These are phyloP conservation scores for Hyposoter dolosus DNA, from an alignment of 2,888 invertebrate species.

Conservation along the genomic window DNA sequence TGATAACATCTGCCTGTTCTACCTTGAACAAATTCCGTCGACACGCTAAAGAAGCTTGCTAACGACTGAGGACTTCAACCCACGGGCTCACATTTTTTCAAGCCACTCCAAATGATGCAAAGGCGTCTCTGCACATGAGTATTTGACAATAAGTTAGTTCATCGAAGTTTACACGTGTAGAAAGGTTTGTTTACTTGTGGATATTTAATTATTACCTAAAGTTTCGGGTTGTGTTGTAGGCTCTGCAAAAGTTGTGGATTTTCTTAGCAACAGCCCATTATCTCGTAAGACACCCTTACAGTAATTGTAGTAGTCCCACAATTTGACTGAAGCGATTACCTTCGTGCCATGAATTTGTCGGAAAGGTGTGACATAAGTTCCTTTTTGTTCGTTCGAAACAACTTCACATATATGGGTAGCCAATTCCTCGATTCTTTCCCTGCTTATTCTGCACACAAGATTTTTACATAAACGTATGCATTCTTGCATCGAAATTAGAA, in stretches of 20 bases:
- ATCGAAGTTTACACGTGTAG: neutral
- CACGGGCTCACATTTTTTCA: neutral
- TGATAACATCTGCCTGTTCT: neutral
- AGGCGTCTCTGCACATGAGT: neutral
- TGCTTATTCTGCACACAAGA: neutral
- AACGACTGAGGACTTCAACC: neutral
- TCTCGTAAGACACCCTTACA: conserved; percentile 44
- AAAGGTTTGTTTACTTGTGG: neutral
- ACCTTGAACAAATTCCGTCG: neutral
- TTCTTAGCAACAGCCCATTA: conserved; percentile 34
- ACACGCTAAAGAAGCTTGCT: neutral
- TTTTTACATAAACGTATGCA: neutral
- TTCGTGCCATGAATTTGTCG: neutral
- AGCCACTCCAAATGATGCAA: neutral
- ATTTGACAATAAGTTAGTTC: neutral
- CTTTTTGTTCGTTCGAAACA: neutral
- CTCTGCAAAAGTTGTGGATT: neutral
- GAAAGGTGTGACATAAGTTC: neutral
- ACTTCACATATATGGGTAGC: neutral
- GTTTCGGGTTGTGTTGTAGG: neutral
- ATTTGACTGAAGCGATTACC: conserved; percentile 20
- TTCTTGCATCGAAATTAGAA: neutral
- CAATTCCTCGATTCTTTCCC: neutral
- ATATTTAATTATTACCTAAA: conserved; percentile 6
- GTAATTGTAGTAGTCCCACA: conserved; percentile 56